Evolutionary conservation across 2,797 vertebrate species (phyloP), one percentile per base, ranked within the genome.

Genomic region (Limnodromus scolopaceus): DNA sequence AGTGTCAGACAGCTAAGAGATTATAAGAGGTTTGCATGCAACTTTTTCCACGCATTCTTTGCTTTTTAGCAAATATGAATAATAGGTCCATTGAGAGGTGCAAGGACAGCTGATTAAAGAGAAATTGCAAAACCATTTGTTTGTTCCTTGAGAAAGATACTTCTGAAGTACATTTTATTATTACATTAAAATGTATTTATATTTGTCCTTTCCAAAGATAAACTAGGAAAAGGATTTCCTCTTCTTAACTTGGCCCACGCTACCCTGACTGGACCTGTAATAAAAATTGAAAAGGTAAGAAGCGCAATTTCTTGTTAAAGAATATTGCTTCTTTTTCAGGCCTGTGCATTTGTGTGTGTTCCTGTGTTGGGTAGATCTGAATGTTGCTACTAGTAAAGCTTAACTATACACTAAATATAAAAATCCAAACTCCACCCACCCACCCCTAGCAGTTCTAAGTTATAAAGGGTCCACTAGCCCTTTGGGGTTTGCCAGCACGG

Each of bases 251-350:
- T 97, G 38, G 25, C 95, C 49, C 93, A 96, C 16, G 87, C 96
- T 91, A 96, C 83, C 36, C 51, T 97, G 5, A 34, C 93, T 89
- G 96, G 95, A 78, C 90, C 96, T 66, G 84, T 95, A 49, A 92
- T 97, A 87, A 80, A 97, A 96, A 95, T 97, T 1, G 89, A 97
- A 39, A 85, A 96, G 96, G 96, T 98, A 77, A 98, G 97, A 89
- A 92, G 46, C 6, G 7, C 2, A 6, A 64, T 78, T 68, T 82
- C 43, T 69, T 87, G 45, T 55, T 81, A 38, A 27, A 91, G 22
- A 84, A 23, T 65, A 68, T 39, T 54, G 13, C 19, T 83, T 24
- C 16, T 46, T 39, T 81, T 75, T 84, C 65, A 83, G n/a, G 39
- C 28, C 43, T 80, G 16, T 3, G 2, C 53, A 68, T 77, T 43